A percentile compares a stretch with the other conserved stretches of the same genome.
These are phyloP conservation scores for Eristalinus aeneus DNA, from an alignment of 2,888 invertebrate genomes.

Conservation along the genomic window DNA sequence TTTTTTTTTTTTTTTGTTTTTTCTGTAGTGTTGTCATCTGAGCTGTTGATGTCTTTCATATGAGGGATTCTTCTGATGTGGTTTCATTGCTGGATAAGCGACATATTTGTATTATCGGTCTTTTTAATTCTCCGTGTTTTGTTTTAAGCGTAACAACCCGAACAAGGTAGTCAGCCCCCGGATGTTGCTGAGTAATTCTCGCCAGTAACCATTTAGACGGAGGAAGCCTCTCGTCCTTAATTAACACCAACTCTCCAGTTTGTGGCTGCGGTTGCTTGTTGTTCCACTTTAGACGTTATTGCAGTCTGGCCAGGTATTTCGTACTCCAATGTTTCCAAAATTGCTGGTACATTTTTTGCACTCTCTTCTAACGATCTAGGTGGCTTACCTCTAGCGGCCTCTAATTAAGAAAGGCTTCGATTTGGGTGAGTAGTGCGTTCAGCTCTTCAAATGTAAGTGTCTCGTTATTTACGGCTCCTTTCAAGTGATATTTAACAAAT, in stretches of 20 bases:
- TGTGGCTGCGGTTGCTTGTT: neutral
- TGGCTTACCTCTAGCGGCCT: neutral
- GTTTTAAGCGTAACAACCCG: constrained; percentile 8
- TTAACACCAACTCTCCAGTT: neutral
- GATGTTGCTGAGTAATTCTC: neutral
- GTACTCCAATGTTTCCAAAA: constrained; percentile 10
- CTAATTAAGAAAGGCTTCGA: neutral
- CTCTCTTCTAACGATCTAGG: neutral
- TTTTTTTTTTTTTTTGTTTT: neutral
- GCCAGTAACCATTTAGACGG: neutral
- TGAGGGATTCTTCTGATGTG: neutral
- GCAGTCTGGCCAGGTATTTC: neutral
- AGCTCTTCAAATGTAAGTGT: neutral
- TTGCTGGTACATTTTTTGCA: neutral
- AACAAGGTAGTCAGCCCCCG: neutral
- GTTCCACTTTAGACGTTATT: constrained; percentile 10
- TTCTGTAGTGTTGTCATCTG: neutral
- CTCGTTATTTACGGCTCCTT: neutral
- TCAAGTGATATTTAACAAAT: no score
- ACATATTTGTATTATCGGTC: neutral
- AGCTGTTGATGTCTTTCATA: neutral
- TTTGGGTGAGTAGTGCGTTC: neutral
- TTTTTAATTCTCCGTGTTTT: neutral
- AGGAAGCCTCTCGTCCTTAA: no score
- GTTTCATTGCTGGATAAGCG: neutral